A percentile compares a stretch with the other conserved stretches of the same genome.
These are phyloP conservation scores for Bombus confusus DNA, from an alignment of 1,140 invertebrate genomes.

Conservation along the genomic window DNA sequence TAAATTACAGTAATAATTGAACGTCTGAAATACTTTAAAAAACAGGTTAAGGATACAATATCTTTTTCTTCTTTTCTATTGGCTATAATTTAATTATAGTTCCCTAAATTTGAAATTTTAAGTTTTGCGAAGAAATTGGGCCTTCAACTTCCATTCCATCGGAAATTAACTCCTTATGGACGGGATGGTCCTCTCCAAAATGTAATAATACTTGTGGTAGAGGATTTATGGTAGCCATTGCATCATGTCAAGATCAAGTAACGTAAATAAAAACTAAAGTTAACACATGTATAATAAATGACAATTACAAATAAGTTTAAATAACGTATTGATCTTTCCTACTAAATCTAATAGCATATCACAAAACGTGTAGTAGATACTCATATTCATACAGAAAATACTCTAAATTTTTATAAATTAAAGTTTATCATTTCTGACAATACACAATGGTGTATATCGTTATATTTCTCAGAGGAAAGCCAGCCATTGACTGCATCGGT, in stretches of 20 bases:
- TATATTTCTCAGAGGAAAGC: constrained; percentile 31
- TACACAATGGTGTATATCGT: background rate
- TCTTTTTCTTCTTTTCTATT: background rate
- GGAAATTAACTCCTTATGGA: constrained; percentile 51
- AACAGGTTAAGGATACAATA: background rate
- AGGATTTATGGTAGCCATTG: constrained; percentile 31
- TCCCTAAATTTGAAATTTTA: background rate
- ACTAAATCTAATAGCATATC: background rate
- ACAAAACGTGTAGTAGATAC: background rate
- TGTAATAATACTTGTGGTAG: constrained; percentile 52
- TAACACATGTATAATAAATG: background rate
- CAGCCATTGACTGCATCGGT: constrained; percentile 48
- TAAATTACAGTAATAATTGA: background rate
- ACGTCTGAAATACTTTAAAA: background rate
- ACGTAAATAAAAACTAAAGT: constrained; percentile 53
- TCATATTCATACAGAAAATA: background rate
- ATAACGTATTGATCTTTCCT: background rate
- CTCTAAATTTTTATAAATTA: background rate
- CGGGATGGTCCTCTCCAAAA: constrained; percentile 49
- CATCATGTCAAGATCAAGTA: constrained; percentile 58
- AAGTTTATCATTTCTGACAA: background rate
- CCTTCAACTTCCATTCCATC: constrained; percentile 47
- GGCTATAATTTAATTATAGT: background rate
- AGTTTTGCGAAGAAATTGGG: constrained; percentile 61
- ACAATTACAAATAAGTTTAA: background rate